Evolutionary conservation across 2,888 invertebrate species (phyloP).

Genomic region (Drepana falcataria): DNA sequence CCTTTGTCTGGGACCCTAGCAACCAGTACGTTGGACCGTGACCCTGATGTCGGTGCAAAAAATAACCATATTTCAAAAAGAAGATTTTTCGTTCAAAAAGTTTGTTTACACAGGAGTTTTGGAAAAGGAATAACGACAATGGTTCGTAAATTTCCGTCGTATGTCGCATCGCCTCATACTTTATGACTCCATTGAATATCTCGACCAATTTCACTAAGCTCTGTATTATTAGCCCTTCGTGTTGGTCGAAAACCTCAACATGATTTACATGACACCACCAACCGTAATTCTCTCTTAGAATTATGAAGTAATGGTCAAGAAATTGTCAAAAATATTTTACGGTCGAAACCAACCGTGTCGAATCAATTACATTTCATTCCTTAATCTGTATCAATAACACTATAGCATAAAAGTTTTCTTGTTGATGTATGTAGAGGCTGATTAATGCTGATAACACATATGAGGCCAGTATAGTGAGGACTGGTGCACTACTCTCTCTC

Average conservation of each 20-base stretch:
- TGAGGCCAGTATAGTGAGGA: too few species aligned
- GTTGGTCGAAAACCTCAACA: constrained; percentile 62
- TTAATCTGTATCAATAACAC: constrained; percentile 14
- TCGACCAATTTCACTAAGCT: constrained; percentile 59
- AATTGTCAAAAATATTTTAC: constrained; percentile 72
- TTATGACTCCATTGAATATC: constrained; percentile 68
- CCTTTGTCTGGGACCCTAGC: too few species aligned
- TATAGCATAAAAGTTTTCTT: not conserved
- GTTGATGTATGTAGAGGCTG: too few species aligned
- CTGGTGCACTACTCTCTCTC: too few species aligned
- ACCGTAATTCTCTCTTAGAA: constrained; percentile 43
- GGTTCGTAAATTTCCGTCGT: constrained; percentile 55
- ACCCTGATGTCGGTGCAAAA: too few species aligned
- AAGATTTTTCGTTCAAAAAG: constrained; percentile 13
- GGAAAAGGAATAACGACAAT: constrained; percentile 52
- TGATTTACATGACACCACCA: constrained; percentile 58
- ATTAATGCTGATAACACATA: too few species aligned
- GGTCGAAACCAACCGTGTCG: constrained; percentile 46
- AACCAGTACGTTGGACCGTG: too few species aligned
- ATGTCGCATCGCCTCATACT: constrained; percentile 35
- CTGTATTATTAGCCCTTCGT: constrained; percentile 28
- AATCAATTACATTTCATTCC: constrained; percentile 67
- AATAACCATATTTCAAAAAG: too few species aligned
- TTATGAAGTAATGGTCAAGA: constrained; percentile 39
- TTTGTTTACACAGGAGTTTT: constrained; percentile 64